A percentile compares a stretch with the other conserved stretches of the same genome.
Evolutionary conservation across 2,113 vertebrate genomes (phyloP).

Genomic region (Agapornis roseicollis): DNA sequence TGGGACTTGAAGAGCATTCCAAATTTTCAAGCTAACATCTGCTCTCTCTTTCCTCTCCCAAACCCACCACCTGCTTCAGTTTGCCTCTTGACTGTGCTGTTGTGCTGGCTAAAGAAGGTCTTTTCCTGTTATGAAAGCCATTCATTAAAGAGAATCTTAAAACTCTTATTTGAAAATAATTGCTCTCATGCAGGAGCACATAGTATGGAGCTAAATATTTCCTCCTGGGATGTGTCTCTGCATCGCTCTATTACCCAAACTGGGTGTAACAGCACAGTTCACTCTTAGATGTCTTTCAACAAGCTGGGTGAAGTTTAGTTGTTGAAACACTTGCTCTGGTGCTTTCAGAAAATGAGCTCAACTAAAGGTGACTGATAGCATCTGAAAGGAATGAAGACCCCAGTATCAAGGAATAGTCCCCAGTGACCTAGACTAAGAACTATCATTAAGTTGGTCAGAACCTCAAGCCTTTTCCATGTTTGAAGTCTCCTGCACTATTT

Average conservation of each 20-base stretch:
- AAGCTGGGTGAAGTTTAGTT: not conserved
- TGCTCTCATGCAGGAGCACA: not conserved
- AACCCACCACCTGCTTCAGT: constrained; percentile 54
- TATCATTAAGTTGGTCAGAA: not conserved
- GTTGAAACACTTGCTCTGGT: not conserved
- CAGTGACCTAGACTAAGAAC: not conserved
- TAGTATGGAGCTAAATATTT: not conserved
- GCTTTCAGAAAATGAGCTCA: not conserved
- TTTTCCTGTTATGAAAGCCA: constrained; percentile 45
- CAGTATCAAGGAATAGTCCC: not conserved
- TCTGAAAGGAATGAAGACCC: not conserved
- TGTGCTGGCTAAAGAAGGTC: constrained; percentile 33
- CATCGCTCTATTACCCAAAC: not conserved
- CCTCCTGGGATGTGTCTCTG: not conserved
- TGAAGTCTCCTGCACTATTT: not conserved
- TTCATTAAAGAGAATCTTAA: constrained; percentile 46
- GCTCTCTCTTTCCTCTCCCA: constrained; percentile 15
- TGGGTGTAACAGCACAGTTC: not conserved
- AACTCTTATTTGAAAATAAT: not conserved
- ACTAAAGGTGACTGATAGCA: not conserved
- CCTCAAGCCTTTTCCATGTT: not conserved
- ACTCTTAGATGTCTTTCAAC: not conserved
- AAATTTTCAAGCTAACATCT: constrained; percentile 61
- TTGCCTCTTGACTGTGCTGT: constrained; percentile 32
- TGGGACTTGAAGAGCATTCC: fast-evolving